Base-by-base conservation (phyloP, 2,113 vertebrate genomes). In the Chamaea fasciata region DNA sequence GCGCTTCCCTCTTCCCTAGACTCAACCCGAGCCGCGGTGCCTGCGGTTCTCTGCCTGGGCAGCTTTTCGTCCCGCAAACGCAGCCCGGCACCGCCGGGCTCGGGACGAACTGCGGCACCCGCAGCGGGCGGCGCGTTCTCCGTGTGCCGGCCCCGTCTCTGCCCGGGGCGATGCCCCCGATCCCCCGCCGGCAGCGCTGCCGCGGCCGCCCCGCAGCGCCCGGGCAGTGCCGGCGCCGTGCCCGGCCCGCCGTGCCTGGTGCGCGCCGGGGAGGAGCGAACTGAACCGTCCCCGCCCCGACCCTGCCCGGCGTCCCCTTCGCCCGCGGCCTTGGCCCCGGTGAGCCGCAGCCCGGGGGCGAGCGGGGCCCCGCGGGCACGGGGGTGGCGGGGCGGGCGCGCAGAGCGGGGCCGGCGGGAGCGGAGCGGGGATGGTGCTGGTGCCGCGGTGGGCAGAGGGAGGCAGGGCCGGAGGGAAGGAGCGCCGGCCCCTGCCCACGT, bases 291-390 rank as follows among this genome's bases (percentile, higher is more conserved):
- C 74, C 30, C 49, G 17, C 31, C 33, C 71, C 55, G 2, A 53
- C 81, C 46, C 85, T 19, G 50, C 94, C 89, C 85, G 56, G 37
- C 89, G 15, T 89, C 42, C 89, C 73, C 71, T 83, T 83, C 92
- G 94, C 67, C 67, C 67, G 56, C 81, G 75, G 89, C 92, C 94
- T 70, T 90, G 94, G 76, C 82, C 90, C 70, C 30, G 94, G 91
- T 86, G 91, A 95, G 94, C 41, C 49, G 50, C 75, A 22, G 65
- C 35, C 30, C 19, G 26, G 4, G 78, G 60, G 27, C 28, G 11
- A 16, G 24, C 7, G 13, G 12, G 78, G 59, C 53, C 64, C 49
- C 11, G 35, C 52, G 26, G 65, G 83, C 22, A 22, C 49, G 52
- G 63, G 46, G 44, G 56, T 65, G 15, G 67, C 23, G 41, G 69